A percentile compares a stretch with the other conserved stretches of the same genome.
These are phyloP conservation scores for Morpho helenor DNA, from an alignment of 2,888 invertebrate genomes.

Conservation along the genomic window DNA sequence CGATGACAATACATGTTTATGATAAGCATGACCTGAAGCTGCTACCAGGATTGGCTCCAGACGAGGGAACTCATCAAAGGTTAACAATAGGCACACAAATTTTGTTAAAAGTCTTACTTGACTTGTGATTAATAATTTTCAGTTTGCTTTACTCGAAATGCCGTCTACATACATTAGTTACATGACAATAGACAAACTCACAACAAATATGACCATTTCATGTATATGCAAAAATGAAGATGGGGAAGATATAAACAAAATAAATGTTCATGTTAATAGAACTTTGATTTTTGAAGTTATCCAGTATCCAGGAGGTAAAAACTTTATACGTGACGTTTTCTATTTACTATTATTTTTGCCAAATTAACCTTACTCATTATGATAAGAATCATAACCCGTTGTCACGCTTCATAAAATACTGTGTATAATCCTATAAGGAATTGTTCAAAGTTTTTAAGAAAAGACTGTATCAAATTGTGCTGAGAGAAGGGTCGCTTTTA, in stretches of 20 bases:
- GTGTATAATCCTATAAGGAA: no score
- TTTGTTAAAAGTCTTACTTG: no score
- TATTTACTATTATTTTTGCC: not conserved
- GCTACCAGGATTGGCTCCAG: no score
- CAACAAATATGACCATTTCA: constrained; percentile 42
- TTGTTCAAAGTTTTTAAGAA: no score
- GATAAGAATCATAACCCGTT: no score
- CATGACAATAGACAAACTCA: constrained; percentile 39
- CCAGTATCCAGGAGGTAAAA: constrained; percentile 47
- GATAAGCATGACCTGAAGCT: no score
- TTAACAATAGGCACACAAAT: no score
- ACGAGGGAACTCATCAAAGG: no score
- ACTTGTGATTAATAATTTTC: constrained; percentile 15
- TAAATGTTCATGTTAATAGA: constrained; percentile 49
- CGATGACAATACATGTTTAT: no score
- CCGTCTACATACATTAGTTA: constrained; percentile 53
- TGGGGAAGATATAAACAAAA: constrained; percentile 32
- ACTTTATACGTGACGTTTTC: not conserved
- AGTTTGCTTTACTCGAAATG: constrained; percentile 47
- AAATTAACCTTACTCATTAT: not conserved
- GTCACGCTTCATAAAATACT: no score
- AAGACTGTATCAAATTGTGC: no score
- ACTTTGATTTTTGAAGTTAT: constrained; percentile 50
- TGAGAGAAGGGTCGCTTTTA: no score
- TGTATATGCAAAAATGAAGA: constrained; percentile 47